Conservation (phyloP, 2,113 vertebrate genomes). For the Pangasianodon gigas region DNA sequence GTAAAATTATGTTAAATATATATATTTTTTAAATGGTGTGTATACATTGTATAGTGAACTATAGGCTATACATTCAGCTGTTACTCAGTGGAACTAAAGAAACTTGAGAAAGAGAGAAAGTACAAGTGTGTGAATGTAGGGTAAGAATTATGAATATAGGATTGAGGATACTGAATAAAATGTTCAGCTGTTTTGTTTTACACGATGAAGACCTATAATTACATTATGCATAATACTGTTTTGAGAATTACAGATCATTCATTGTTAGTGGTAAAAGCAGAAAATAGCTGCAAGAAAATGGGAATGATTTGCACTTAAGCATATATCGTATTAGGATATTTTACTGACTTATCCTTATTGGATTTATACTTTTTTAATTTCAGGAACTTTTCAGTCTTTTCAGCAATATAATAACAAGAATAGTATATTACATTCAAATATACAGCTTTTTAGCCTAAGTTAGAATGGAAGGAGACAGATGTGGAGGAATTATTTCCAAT, state of each 20-base stretch:
- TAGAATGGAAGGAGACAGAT: background rate
- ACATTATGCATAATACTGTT: slow-evolving; percentile 11
- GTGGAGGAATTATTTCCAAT: background rate
- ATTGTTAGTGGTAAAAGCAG: background rate
- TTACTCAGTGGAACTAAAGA: background rate
- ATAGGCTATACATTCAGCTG: background rate
- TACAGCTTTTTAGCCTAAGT: background rate
- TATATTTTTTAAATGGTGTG: too few species aligned
- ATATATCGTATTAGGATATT: background rate
- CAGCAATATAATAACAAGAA: background rate
- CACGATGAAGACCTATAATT: background rate
- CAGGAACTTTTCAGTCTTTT: background rate
- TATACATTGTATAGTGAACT: background rate
- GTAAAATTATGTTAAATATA: too few species aligned
- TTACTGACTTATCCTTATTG: background rate
- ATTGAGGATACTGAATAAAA: background rate
- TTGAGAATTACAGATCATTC: background rate
- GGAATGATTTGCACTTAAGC: background rate
- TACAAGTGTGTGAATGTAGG: background rate
- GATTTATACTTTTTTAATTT: background rate
- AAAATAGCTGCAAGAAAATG: slow-evolving; percentile 13
- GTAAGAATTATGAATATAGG: background rate
- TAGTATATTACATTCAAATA: background rate
- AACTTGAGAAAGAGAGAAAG: background rate
- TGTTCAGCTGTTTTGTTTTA: slow-evolving; percentile 8